phyloP scores from a whole-genome alignment of 2,113 vertebrate species.

The Tychaedon coryphoeus region DNA sequence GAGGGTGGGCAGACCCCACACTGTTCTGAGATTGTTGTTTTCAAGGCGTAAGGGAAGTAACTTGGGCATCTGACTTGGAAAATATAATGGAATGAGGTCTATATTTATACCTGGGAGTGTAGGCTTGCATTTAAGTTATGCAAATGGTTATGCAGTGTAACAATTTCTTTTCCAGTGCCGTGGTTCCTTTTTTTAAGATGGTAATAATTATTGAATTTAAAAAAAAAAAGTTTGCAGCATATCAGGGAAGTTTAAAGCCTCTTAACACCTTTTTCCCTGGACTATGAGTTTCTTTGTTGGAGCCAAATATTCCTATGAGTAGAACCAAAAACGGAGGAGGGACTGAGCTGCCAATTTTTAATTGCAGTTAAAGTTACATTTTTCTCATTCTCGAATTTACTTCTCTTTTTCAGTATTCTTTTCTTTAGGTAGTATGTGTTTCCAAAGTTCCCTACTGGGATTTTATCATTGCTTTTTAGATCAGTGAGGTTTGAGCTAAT shows the following conservation, averaged over 20 bases:
- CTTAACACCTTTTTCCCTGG: not conserved
- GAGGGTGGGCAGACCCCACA: accelerated
- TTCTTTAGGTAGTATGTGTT: not conserved
- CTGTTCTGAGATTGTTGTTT: not conserved
- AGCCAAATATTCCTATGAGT: not conserved
- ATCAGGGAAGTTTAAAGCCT: not conserved
- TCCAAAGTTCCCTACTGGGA: not conserved
- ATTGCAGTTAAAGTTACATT: not conserved
- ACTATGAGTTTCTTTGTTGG: not conserved
- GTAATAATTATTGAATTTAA: not conserved
- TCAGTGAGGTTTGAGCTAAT: not conserved
- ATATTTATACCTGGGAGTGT: accelerated
- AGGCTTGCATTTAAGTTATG: not conserved
- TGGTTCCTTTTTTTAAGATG: no score
- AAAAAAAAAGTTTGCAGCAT: not conserved
- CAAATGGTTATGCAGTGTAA: not conserved
- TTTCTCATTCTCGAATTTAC: not conserved
- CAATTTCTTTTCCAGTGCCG: not conserved
- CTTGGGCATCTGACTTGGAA: not conserved
- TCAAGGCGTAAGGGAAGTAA: not conserved
- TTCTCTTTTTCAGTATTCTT: not conserved
- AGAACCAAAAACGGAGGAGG: not conserved
- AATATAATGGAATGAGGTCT: not conserved
- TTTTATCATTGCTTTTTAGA: not conserved
- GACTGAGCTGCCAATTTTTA: not conserved